Percentiles rank a stretch among this genome's conserved stretches.
Evolutionary conservation across 2,888 invertebrate genomes (phyloP).

Genomic region (Parnassius orleans): DNA sequence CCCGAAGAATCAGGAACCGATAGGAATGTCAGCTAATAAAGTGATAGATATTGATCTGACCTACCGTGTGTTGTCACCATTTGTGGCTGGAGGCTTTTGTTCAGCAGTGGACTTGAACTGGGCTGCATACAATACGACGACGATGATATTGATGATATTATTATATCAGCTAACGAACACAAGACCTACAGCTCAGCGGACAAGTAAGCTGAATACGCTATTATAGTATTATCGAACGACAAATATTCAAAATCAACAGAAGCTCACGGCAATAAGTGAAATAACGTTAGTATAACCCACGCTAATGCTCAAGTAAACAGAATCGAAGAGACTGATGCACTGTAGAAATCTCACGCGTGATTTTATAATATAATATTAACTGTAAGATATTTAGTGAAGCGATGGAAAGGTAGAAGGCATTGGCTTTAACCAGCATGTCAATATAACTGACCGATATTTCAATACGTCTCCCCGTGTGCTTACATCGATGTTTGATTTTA

Average conservation of each 20-base stretch:
- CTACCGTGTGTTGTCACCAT: too few relatives aligned
- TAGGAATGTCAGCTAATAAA: too few relatives aligned
- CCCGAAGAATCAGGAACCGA: too few relatives aligned
- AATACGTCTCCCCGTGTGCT: slow-evolving; percentile 48
- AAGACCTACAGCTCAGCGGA: too few relatives aligned
- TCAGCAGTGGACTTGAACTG: too few relatives aligned
- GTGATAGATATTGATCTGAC: too few relatives aligned
- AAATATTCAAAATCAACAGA: not conserved
- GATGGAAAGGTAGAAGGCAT: slow-evolving; percentile 51
- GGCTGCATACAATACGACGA: too few relatives aligned
- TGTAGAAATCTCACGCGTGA: slow-evolving; percentile 65
- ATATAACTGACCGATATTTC: slow-evolving; percentile 64
- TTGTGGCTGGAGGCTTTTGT: too few relatives aligned
- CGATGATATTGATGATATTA: too few relatives aligned
- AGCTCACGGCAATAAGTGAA: slow-evolving; percentile 58
- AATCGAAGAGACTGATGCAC: slow-evolving; percentile 49
- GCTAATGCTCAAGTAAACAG: slow-evolving; percentile 65
- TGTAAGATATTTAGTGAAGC: slow-evolving; percentile 62
- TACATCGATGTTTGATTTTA: slow-evolving; percentile 24
- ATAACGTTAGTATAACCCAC: slow-evolving; percentile 62
- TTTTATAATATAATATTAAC: slow-evolving; percentile 76
- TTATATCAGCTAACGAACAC: too few relatives aligned
- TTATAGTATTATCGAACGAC: not conserved
- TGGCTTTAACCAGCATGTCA: slow-evolving; percentile 48
- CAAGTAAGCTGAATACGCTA: not conserved